Base-by-base conservation (phyloP, 2,888 invertebrate genomes). In the Helicoverpa assulta region DNA sequence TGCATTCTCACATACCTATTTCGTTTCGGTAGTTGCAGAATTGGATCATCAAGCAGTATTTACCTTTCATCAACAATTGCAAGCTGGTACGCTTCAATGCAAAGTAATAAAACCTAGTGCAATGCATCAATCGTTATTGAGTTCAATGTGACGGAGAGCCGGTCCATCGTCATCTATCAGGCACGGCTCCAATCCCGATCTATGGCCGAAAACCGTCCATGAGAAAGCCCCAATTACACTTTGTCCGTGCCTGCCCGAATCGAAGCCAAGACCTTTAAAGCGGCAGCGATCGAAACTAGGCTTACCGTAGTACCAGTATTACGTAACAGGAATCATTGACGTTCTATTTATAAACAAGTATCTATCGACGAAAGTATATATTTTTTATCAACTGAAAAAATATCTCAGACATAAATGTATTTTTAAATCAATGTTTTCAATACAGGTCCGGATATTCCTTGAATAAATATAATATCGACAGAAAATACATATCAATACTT, bases 401-500 rank as follows among this genome's bases (percentile, higher is more conserved):
- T 74, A 75, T 82, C 68, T 59, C 43, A 54, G 57, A 59, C 62
- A 18, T 63, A 56, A 59, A 61, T 62, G 37, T 26, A 54, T 68
- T 72, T 67, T 63, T 12, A 10, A 37, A 37, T 70, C 51, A 67
- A 78, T 66, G 76, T 72, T 78, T 78, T 71, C 72, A 52, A 56
- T 78, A 63, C 70, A 59, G 55, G 72, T 68, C 79, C 83, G 84
- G 81, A 86, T 81, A 82, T 69, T 80, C 68, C 64, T 76, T 84
- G 83, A 84, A 85, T 84, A 86, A 85, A 84, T 83, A 70, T 70
- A 70, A 43, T 37, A 37, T 37, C 37, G 73, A 74, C 76, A 80
- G 77, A 80, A 83, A 85, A 70, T 76, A 82, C 55, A 67, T 59
- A 71, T 76, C 66, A 70, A 76, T 76, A 76, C 60, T 14, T 75